phyloP scores from a whole-genome alignment of 2,888 invertebrate species.

The Xiphydria camelus region DNA sequence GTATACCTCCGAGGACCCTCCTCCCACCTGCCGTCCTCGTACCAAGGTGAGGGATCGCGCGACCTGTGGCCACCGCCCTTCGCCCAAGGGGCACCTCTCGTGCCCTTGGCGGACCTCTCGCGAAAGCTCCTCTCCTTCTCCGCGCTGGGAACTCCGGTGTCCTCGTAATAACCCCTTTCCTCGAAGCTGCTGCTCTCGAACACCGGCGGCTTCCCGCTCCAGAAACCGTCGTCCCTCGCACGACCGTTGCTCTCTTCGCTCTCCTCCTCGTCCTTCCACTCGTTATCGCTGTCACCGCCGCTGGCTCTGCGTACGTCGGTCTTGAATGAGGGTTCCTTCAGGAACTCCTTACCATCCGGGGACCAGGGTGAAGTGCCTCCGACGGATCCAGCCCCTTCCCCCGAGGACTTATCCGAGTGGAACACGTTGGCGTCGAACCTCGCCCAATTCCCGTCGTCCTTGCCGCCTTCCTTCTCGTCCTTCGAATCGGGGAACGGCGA shows the following conservation, averaged over 20 bases:
- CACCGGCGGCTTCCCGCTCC: conserved; percentile 54
- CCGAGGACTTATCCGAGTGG: conserved; percentile 46
- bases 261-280: conserved; percentile 58
- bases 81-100: conserved; percentile 47
- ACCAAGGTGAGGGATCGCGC: conserved; percentile 80
- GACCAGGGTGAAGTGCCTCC: conserved; percentile 74
- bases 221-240: conserved; percentile 54
- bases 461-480: conserved; percentile 30
- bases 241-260: conserved; percentile 52
- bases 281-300: conserved; percentile 56
- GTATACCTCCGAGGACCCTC: conserved; percentile 43
- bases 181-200: conserved; percentile 41
- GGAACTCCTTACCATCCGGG: conserved; percentile 72
- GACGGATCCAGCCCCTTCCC: conserved; percentile 44
- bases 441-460: conserved; percentile 52
- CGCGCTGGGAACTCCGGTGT: conserved; percentile 19
- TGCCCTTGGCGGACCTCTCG: conserved; percentile 33
- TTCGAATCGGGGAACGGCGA: conserved; percentile 40
- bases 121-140: conserved; percentile 47
- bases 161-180: conserved; percentile 41
- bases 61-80: conserved; percentile 65
- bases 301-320: conserved; percentile 52
- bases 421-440: conserved; percentile 52
- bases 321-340: conserved; percentile 48
- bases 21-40: conserved; percentile 65